Evolutionary conservation across 64 coral and sea anemone genomes (phyloP).

Genomic region (Actinia equina): DNA sequence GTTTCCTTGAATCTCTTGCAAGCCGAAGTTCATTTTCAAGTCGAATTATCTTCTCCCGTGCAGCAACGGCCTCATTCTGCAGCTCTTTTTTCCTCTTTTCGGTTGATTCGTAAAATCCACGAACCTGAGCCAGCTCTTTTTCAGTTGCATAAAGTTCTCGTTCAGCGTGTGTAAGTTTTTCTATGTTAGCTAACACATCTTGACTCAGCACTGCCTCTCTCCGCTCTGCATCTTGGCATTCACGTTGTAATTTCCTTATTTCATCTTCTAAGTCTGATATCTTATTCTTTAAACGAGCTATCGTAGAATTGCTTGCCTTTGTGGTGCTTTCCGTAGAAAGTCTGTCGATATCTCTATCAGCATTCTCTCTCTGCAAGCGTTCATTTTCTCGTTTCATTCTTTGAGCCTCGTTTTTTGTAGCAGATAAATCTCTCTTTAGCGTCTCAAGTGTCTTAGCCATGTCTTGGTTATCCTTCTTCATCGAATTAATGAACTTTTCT

Average conservation of each 20-base stretch:
- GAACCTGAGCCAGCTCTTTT: slow-evolving; percentile 68
- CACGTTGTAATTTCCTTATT: slow-evolving; percentile 42
- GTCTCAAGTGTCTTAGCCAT: slow-evolving; percentile 45
- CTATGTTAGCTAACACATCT: slow-evolving; percentile 60
- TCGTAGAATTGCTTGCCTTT: slow-evolving; percentile 35
- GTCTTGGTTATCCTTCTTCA: slow-evolving; percentile 46
- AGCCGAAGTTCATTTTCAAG: slow-evolving; percentile 40
- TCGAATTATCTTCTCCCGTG: slow-evolving; percentile 27
- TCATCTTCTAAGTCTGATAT: slow-evolving; percentile 49
- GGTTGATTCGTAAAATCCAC: slow-evolving; percentile 66
- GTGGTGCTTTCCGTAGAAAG: slow-evolving; percentile 55
- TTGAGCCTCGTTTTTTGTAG: slow-evolving; percentile 54
- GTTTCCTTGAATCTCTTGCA: slow-evolving; percentile 22
- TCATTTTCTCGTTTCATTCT: slow-evolving; percentile 64
- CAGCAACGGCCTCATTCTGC: slow-evolving; percentile 34
- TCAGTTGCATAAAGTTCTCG: slow-evolving; percentile 68
- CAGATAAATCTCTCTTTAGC: slow-evolving; percentile 56
- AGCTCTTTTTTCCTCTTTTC: slow-evolving; percentile 58
- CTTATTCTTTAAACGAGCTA: slow-evolving; percentile 40
- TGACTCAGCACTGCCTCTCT: slow-evolving; percentile 59
- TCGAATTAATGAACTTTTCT: slow-evolving; percentile 57
- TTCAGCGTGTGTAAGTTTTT: slow-evolving; percentile 77
- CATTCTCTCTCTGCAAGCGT: slow-evolving; percentile 71
- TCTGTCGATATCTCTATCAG: slow-evolving; percentile 70
- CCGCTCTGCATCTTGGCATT: slow-evolving; percentile 49